Evolutionary conservation across 2,888 invertebrate genomes (phyloP).

Genomic region (Amphipyra berbera): DNA sequence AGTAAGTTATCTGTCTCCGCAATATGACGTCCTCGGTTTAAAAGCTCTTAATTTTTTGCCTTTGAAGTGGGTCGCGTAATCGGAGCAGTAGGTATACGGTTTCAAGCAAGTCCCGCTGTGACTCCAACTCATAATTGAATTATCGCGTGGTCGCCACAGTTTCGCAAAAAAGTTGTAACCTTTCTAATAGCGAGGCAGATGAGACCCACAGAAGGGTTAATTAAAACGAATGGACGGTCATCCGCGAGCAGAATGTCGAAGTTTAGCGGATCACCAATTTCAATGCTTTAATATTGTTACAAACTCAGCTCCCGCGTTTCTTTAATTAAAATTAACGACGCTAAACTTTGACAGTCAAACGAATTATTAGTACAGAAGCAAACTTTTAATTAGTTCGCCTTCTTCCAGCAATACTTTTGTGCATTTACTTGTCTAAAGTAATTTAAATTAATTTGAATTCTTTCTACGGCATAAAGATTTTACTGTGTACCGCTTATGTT

Average conservation of each 20-base stretch:
- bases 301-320: constrained; percentile 86
- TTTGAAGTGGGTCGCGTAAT: constrained; percentile 33
- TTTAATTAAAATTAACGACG: constrained; percentile 90
- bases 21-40: constrained; percentile 20
- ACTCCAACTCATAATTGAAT: constrained; percentile 78
- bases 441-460: constrained; percentile 86
- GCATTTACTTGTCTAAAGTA: constrained; percentile 82
- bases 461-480: constrained; percentile 63
- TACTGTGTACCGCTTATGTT: constrained; percentile 46
- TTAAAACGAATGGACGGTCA: constrained; percentile 88
- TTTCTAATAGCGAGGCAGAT: constrained; percentile 78
- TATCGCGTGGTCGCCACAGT: constrained; percentile 71
- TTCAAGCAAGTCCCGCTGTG: constrained; percentile 62
- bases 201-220: constrained; percentile 85
- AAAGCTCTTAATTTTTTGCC: constrained; percentile 16
- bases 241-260: constrained; percentile 85
- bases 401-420: constrained; percentile 86
- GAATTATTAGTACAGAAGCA: constrained; percentile 89
- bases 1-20: neutral
- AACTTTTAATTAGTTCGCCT: constrained; percentile 89
- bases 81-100: constrained; percentile 30
- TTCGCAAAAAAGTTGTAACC: constrained; percentile 73
- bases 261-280: constrained; percentile 89
- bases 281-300: constrained; percentile 89
- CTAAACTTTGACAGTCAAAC: constrained; percentile 89